phyloP scores from a whole-genome alignment of 2,888 invertebrate species.

The Sinohyriopsis cumingii region DNA sequence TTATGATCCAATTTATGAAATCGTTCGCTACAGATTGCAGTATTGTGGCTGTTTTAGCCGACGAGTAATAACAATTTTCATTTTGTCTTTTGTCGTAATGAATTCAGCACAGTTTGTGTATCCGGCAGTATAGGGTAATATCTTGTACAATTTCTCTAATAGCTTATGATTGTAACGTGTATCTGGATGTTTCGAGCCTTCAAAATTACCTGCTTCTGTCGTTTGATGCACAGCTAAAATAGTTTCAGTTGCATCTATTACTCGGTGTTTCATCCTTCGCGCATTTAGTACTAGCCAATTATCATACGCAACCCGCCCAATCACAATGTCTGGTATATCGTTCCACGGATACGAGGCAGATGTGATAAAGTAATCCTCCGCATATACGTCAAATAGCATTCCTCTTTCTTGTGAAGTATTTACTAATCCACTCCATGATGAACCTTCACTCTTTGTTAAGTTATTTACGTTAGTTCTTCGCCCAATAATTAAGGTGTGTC shows the following conservation, averaged over 20 bases:
- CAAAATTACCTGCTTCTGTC: constrained; percentile 52
- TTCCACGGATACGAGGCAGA: constrained; percentile 53
- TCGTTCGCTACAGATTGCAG: too few species aligned
- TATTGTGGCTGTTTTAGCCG: too few species aligned
- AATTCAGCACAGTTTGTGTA: constrained; percentile 45
- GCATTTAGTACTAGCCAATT: constrained; percentile 61
- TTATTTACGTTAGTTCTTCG: constrained; percentile 50
- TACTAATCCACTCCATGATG: constrained; percentile 29
- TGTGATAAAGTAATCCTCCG: constrained; percentile 62
- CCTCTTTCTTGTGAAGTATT: constrained; percentile 41
- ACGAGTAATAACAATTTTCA: background rate
- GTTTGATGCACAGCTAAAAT: constrained; percentile 61
- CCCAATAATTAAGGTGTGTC: constrained; percentile 43
- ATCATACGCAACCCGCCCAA: constrained; percentile 62
- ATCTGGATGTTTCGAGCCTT: constrained; percentile 47
- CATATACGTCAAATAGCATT: constrained; percentile 48
- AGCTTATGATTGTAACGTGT: constrained; percentile 50
- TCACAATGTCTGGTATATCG: constrained; percentile 57
- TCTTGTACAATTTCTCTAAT: constrained; percentile 39
- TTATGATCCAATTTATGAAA: too few species aligned
- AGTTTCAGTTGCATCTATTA: constrained; percentile 55
- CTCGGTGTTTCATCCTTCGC: constrained; percentile 35
- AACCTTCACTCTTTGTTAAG: constrained; percentile 42
- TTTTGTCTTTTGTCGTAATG: constrained; percentile 23
- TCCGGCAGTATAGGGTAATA: constrained; percentile 47